phyloP scores from a whole-genome alignment of 2,113 vertebrate genomes.

The Petrocephalus zakoni region DNA sequence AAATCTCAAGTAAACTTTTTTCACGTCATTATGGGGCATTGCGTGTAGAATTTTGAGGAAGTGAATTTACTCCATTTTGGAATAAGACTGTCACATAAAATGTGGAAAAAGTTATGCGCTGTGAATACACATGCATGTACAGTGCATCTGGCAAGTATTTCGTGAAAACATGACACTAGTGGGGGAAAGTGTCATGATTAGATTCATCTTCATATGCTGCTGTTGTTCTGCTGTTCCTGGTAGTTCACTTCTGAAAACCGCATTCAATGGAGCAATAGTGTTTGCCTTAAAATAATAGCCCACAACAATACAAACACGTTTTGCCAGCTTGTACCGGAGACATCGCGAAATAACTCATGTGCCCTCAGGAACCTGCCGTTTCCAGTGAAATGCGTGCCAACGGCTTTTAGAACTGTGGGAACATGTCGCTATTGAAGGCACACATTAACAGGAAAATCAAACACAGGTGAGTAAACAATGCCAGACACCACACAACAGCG shows the following conservation, averaged over 20 bases:
- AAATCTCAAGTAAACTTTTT: too few relatives aligned
- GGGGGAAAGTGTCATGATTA: neutral
- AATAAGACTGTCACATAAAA: too few relatives aligned
- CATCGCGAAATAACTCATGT: neutral
- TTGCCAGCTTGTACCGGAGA: neutral
- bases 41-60: too few relatives aligned
- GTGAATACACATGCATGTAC: neutral
- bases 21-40: too few relatives aligned
- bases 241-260: neutral
- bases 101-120: too few relatives aligned
- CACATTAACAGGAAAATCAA: neutral
- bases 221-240: neutral
- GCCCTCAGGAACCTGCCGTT: neutral
- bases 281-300: neutral
- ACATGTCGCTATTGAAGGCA: neutral
- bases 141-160: too few relatives aligned
- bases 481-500: neutral
- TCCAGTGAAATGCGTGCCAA: neutral
- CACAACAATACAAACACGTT: neutral
- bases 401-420: neutral
- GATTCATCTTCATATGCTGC: neutral
- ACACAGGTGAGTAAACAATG: neutral
- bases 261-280: neutral
- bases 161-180: neutral
- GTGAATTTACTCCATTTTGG: too few relatives aligned